Evolutionary conservation across 2,888 invertebrate genomes (phyloP), one percentile per base, ranked within the genome.

Genomic region (Noctua fimbriata): DNA sequence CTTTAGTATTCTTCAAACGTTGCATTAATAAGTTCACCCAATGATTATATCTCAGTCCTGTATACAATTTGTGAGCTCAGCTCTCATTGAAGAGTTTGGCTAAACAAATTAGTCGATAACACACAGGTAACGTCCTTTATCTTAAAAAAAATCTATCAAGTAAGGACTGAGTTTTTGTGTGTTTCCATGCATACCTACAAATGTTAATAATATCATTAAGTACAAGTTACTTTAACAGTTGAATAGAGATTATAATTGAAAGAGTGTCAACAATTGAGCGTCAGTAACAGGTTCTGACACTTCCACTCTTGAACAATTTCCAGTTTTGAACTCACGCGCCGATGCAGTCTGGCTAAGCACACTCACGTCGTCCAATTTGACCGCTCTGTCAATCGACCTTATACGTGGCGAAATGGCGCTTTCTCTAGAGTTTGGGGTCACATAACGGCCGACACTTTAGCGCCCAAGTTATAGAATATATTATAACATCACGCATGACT

Each of bases 371-470:
- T 44, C 71, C 82, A 76, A 83, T 87, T 83, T 79, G 82, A 69
- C 58, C 52, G 65, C 69, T 72, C 74, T 36, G 69, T 78, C 87
- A 79, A 77, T 81, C 75, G 82, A 82, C 89, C 85, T 84, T 90
- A 90, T 87, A 89, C 83, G 91, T 87, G 88, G 90, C 90, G 89
- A 91, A 92, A 92, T 89, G 89, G 83, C 82, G 90, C 93, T 93
- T 93, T 93, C 94, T 92, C 91, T 82, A 83, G 44, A 79, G 87
- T 94, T 94, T 92, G 84, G 89, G 93, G 94, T 94, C 94, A 89
- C 76, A 82, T 94, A 94, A 94, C 92, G 93, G 93, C 71, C 83
- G 87, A 87, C 82, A 86, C 74, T 89, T 85, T 81, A 87, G 65
- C 78, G 85, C 78, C 84, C 87, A 80, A 78, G 81, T 84, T 89